phyloP scores from a whole-genome alignment of 2,113 vertebrate genomes.

The Nansenia antarctica region DNA sequence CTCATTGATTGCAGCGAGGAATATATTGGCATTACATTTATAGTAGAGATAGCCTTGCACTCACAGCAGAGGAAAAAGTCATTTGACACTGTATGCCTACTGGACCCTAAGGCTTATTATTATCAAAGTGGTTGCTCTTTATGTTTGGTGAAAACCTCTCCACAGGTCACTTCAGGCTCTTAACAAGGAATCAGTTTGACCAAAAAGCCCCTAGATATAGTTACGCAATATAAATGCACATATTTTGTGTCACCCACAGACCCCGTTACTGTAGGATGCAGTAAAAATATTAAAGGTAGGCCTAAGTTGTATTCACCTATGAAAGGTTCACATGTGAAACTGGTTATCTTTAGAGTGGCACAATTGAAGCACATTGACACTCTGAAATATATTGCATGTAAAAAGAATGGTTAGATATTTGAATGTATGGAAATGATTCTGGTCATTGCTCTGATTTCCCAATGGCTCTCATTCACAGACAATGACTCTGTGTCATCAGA shows the following conservation, averaged over 20 bases:
- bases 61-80: too few species aligned
- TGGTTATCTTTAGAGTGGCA: too few species aligned
- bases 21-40: too few species aligned
- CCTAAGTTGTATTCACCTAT: background rate
- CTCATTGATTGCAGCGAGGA: too few species aligned
- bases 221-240: background rate
- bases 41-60: too few species aligned
- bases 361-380: background rate
- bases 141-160: too few species aligned
- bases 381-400: constrained; percentile 19
- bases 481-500: constrained; percentile 26
- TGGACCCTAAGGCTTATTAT: too few species aligned
- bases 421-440: constrained; percentile 57
- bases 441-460: background rate
- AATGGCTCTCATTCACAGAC: constrained; percentile 18
- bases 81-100: too few species aligned
- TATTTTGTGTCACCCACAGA: background rate
- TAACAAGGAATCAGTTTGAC: too few species aligned
- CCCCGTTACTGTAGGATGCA: background rate
- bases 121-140: too few species aligned
- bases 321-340: background rate
- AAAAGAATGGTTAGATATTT: constrained; percentile 44
- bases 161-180: too few species aligned
- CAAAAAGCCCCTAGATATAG: too few species aligned
- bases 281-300: background rate